A percentile compares a stretch with the other conserved stretches of the same genome.
Evolutionary conservation across 2,797 vertebrate species (phyloP).

Genomic region (Coregonus ussuriensis): DNA sequence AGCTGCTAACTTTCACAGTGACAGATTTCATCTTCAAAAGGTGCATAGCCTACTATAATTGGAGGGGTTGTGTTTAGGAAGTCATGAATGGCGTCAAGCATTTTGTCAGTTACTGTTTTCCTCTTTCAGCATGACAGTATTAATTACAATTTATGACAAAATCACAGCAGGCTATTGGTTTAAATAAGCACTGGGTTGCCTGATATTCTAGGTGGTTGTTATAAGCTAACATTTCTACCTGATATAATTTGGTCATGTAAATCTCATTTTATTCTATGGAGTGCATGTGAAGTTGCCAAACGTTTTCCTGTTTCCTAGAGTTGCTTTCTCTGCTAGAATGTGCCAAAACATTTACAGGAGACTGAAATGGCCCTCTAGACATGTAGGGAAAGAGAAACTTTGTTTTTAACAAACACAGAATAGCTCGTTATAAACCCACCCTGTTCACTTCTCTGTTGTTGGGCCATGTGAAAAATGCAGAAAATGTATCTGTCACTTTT

Average conservation of each 20-base stretch:
- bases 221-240: neutral
- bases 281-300: slow-evolving; percentile 25
- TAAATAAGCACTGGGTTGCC: neutral
- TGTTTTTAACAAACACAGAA: slow-evolving; percentile 20
- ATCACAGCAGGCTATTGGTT: neutral
- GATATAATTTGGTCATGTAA: neutral
- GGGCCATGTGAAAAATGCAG: slow-evolving; percentile 27
- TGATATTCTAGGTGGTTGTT: neutral
- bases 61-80: neutral
- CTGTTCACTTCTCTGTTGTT: slow-evolving; percentile 32
- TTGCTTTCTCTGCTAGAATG: slow-evolving; percentile 40
- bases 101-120: neutral
- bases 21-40: neutral
- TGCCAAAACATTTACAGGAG: slow-evolving; percentile 51
- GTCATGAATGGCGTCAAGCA: neutral
- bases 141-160: neutral
- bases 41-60: neutral
- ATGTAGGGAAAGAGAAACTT: neutral
- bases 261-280: neutral
- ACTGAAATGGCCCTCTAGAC: neutral
- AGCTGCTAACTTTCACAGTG: neutral
- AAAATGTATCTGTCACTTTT: slow-evolving; percentile 7
- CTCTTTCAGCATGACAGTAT: neutral
- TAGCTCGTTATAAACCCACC: slow-evolving; percentile 11
- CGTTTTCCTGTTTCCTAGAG: slow-evolving; percentile 11